phyloP scores from a whole-genome alignment of 2,888 invertebrate genomes.

The Cordilura impudica region DNA sequence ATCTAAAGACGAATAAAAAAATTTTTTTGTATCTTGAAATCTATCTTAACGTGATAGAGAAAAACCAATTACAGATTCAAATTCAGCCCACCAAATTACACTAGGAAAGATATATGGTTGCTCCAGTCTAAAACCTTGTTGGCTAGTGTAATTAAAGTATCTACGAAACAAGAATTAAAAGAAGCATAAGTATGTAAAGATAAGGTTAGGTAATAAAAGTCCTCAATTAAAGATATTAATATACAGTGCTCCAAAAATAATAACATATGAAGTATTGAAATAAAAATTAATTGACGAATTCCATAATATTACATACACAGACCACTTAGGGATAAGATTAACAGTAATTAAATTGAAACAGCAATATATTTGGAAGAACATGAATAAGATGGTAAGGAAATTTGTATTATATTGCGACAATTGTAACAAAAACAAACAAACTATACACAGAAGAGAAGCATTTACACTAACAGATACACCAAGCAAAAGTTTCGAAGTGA shows the following conservation, averaged over 20 bases:
- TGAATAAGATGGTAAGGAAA: slow-evolving; percentile 18
- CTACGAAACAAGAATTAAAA: neutral
- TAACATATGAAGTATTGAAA: slow-evolving; percentile 4
- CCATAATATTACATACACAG: slow-evolving; percentile 7
- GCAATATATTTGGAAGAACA: slow-evolving; percentile 1
- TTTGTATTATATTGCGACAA: neutral
- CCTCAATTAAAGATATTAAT: slow-evolving; percentile 14
- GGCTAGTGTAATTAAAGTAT: neutral
- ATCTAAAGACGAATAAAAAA: no score
- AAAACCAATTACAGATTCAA: no score
- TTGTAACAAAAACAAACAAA: neutral
- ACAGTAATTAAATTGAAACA: slow-evolving; percentile 20
- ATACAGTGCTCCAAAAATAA: slow-evolving; percentile 12
- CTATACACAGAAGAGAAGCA: no score
- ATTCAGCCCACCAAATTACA: no score
- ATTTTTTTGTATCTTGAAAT: no score
- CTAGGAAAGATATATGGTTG: no score
- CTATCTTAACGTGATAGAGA: no score
- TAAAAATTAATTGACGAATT: slow-evolving; percentile 9
- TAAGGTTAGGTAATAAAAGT: slow-evolving; percentile 11
- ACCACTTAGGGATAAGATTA: slow-evolving; percentile 21
- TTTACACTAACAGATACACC: no score
- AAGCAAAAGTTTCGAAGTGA: no score
- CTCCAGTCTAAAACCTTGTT: no score
- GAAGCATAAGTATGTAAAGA: slow-evolving; percentile 2